These are phyloP conservation scores for Sarcophaga peregrina DNA, from an alignment of 1,140 invertebrate species.

Conservation along the genomic window DNA sequence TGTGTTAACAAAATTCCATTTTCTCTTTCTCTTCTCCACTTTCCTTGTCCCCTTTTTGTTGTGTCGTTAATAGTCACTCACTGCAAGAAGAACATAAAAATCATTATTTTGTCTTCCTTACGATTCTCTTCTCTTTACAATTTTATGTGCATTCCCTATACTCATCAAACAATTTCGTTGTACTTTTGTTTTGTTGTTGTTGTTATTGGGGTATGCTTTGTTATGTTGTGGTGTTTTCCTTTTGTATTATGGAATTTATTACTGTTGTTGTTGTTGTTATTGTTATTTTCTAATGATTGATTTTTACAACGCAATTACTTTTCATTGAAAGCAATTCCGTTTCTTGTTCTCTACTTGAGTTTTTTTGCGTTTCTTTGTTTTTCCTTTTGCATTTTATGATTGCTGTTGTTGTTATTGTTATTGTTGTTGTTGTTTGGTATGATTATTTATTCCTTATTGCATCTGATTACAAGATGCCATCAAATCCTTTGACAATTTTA, in stretches of 20 bases:
- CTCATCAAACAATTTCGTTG: too few species aligned
- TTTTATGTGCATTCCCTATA: too few species aligned
- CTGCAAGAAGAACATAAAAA: too few species aligned
- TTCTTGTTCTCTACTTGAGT: not conserved
- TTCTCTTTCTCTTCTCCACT: not conserved
- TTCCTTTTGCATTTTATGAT: not conserved
- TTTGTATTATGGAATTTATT: too few species aligned
- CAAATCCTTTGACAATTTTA: slow-evolving; percentile 35
- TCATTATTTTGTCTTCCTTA: too few species aligned
- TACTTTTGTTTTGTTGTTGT: too few species aligned
- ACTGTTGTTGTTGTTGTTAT: not conserved
- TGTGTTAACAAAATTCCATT: too few species aligned
- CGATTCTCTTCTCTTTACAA: too few species aligned
- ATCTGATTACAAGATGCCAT: slow-evolving; percentile 30
- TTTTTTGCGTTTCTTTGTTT: not conserved
- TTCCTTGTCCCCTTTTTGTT: not conserved
- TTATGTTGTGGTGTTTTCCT: too few species aligned
- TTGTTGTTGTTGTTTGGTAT: too few species aligned
- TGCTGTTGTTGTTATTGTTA: too few species aligned
- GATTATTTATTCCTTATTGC: not conserved
- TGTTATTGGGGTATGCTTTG: too few species aligned
- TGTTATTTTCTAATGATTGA: slow-evolving; percentile 15
- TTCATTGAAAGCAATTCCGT: not conserved
- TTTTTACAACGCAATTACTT: slow-evolving; percentile 24
- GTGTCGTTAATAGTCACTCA: not conserved